These are phyloP conservation scores for Mechanitis mazaeus DNA, from an alignment of 2,888 invertebrate genomes.

Conservation along the genomic window DNA sequence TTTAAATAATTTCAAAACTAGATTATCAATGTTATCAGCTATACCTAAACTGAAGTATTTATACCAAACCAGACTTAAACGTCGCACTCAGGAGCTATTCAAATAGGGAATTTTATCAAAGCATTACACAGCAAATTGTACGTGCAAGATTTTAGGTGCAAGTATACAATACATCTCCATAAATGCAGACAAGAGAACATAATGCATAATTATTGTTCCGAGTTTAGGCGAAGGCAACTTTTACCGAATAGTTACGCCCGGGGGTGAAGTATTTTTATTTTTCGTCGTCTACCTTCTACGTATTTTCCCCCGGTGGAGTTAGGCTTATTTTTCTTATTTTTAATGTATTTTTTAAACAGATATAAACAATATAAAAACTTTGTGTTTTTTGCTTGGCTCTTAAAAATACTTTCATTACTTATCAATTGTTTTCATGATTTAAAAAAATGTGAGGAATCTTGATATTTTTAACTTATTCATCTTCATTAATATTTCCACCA, in stretches of 20 bases:
- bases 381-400: too few species aligned
- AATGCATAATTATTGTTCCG: conserved; percentile 53
- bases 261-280: conserved; percentile 32
- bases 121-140: conserved; percentile 19
- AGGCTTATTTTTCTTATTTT: conserved; percentile 27
- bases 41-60: neutral
- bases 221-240: conserved; percentile 35
- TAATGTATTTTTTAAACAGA: neutral
- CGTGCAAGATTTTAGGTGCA: conserved; percentile 30
- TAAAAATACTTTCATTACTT: too few species aligned
- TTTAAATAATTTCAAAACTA: too few species aligned
- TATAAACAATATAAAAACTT: neutral
- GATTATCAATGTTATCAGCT: too few species aligned
- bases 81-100: neutral
- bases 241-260: conserved; percentile 39
- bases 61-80: neutral
- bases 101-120: conserved; percentile 1
- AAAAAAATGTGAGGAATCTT: too few species aligned
- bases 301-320: conserved; percentile 16
- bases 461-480: too few species aligned
- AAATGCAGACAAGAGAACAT: conserved; percentile 50
- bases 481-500: too few species aligned
- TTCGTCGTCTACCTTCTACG: conserved; percentile 8
- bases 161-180: conserved; percentile 55
- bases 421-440: too few species aligned